These are phyloP conservation scores for Cichladusa arquata DNA, from an alignment of 2,113 vertebrate genomes.

Conservation along the genomic window DNA sequence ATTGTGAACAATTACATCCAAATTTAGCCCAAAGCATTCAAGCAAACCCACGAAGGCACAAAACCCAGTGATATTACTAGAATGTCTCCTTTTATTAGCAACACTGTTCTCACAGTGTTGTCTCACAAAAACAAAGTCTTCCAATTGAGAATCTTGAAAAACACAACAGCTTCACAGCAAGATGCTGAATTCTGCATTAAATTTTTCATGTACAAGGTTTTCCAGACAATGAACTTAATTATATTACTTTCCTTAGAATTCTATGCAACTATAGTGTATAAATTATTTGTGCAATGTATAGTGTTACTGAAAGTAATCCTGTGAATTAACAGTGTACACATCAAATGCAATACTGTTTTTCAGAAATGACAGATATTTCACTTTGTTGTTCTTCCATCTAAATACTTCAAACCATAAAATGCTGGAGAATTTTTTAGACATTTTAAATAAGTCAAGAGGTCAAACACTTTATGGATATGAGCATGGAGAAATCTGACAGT, in stretches of 20 bases:
- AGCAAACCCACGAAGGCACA: neutral
- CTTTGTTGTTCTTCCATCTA: neutral
- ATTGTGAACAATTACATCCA: neutral
- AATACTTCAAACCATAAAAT: neutral
- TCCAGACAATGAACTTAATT: neutral
- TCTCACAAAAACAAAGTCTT: neutral
- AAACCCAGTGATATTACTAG: neutral
- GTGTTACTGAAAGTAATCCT: neutral
- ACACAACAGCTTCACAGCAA: neutral
- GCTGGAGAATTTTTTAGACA: neutral
- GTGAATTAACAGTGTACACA: neutral
- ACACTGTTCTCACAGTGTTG: rapidly evolving
- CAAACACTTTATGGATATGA: neutral
- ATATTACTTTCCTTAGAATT: neutral
- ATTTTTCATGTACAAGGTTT: neutral
- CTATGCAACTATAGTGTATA: neutral
- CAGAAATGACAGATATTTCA: neutral
- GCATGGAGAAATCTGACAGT: neutral
- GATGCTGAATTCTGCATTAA: neutral
- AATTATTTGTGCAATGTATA: neutral
- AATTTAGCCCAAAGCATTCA: neutral
- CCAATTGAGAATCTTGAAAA: neutral
- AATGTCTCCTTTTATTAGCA: neutral
- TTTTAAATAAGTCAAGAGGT: neutral
- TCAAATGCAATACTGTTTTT: neutral